Evolutionary conservation across 2,888 invertebrate genomes (phyloP), one percentile per base, ranked within the genome.

Genomic region (Torymus texanus): DNA sequence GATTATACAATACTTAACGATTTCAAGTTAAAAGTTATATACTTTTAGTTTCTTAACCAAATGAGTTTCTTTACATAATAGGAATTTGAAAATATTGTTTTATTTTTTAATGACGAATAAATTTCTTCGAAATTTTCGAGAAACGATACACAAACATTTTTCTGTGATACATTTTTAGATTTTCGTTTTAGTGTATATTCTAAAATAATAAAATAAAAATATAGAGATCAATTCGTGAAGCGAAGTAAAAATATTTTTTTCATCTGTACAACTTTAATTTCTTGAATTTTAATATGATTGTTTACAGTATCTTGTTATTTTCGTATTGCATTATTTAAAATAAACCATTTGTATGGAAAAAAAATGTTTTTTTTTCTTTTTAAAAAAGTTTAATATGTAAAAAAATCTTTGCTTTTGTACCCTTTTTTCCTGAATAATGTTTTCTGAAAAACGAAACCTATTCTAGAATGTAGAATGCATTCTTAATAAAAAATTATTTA

Each of bases 151-250:
- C 21, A 59, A 59, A 50, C 16, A 29, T 41, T 13, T 75, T 74
- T 59, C 66, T 75, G 74, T 75, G 66, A 66, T 75, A 41, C 14
- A 21, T 16, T n/a, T 68, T 75, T 61, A 75, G 29, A 67, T 61
- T 68, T 59, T 66, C 21, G n/a, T 58, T 51, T 62, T 29, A 18
- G 58, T 41, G 21, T 8, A 41, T 62, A 62, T 51, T 50, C 18
- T 51, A 63, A 55, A 63, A 56, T 73, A 73, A 73, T 73, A 63
- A 55, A 73, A 65, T 73, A 63, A 18, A 56, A 65, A 53, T 12
- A 51, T 41, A 63, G 51, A 51, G 50, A 66, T 18, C 51, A 11
- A 66, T 66, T 50, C 16, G 51, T 66, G 18, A 55, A 55, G n/a
- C 55, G 13, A 14, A 14, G 3, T 55, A 13, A 13, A 55, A 65